phyloP scores from a whole-genome alignment of 2,888 invertebrate genomes.

The Oligia fasciuncula region DNA sequence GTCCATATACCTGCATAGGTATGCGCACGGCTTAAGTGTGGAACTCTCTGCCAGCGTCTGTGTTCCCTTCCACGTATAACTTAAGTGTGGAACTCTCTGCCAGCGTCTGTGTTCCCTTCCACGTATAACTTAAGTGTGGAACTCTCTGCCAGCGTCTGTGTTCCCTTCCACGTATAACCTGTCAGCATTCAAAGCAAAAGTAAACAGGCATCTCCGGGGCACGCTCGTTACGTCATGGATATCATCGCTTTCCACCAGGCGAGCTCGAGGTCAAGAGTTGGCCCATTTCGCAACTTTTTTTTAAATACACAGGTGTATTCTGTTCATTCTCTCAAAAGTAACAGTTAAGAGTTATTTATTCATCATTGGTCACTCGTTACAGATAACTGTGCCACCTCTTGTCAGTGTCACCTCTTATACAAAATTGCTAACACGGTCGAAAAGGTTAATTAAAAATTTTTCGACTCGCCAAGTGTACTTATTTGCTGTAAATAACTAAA shows the following conservation, averaged over 20 bases:
- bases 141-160: background rate
- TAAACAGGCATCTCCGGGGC: background rate
- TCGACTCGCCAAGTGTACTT: background rate
- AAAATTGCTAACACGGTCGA: background rate
- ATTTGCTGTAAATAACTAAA: slow-evolving; percentile 13
- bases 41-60: too few species aligned
- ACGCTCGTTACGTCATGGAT: background rate
- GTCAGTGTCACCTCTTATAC: background rate
- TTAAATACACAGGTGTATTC: background rate
- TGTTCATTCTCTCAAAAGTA: background rate
- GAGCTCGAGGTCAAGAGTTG: background rate
- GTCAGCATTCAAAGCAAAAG: background rate
- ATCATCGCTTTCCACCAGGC: background rate
- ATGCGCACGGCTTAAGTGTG: background rate
- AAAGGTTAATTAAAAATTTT: background rate
- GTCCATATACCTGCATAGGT: background rate
- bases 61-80: background rate
- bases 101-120: background rate
- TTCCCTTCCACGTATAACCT: background rate
- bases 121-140: background rate
- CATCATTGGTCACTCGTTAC: background rate
- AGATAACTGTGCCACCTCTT: background rate
- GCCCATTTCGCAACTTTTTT: background rate
- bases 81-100: too few species aligned
- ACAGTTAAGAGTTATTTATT: background rate